Conservation (phyloP, 1,140 invertebrate species). For the Reticulitermes speratus region DNA sequence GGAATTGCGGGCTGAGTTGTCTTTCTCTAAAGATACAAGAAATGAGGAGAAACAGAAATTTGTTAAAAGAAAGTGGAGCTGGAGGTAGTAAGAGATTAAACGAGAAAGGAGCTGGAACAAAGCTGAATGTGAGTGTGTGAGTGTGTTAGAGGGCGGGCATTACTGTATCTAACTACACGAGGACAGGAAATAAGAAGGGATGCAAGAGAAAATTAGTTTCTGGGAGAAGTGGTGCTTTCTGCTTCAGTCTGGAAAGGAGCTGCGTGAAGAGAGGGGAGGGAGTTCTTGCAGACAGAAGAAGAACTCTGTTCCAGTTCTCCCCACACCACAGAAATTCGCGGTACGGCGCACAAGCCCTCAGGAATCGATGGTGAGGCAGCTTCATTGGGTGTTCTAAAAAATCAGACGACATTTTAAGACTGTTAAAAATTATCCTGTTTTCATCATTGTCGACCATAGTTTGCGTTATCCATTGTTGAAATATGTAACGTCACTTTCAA, state of each 20-base stretch:
- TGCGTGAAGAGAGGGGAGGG: not conserved
- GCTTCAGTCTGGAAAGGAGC: not conserved
- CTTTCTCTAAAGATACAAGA: not conserved
- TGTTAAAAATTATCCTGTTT: no score
- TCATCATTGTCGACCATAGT: no score
- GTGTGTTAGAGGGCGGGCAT: not conserved
- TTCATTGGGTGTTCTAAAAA: not conserved
- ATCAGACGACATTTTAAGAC: not conserved
- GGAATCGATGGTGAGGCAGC: not conserved
- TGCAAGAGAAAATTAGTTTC: slow-evolving; percentile 9
- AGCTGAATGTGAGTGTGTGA: no score
- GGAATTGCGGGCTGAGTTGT: not conserved
- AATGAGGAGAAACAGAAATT: not conserved
- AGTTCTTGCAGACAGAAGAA: slow-evolving; percentile 1
- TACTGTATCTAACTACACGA: not conserved
- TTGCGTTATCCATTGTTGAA: no score
- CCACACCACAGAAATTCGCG: not conserved
- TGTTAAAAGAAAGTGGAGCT: not conserved
- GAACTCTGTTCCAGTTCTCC: not conserved
- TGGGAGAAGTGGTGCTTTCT: not conserved
- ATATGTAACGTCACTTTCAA: no score
- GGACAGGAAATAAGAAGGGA: not conserved
- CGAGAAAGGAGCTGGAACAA: not conserved
- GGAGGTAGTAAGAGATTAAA: slow-evolving; percentile 15
- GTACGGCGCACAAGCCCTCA: not conserved